phyloP scores from a whole-genome alignment of 37 sponge, comb jelly and placozoan genomes.

The Ianthella basta region DNA sequence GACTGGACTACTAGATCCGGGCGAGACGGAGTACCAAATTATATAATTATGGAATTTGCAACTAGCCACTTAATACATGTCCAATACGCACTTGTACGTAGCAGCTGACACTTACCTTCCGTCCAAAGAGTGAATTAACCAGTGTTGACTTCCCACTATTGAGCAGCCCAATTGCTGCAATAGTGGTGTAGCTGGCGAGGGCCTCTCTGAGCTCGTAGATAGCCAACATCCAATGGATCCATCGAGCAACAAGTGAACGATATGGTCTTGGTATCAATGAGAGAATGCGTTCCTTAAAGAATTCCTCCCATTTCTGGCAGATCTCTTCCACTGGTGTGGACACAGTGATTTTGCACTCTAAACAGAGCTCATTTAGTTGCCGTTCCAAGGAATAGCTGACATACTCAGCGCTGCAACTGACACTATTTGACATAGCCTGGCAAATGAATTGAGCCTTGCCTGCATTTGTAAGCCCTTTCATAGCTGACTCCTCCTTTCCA shows the following conservation, averaged over 20 bases:
- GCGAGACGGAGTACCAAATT: too few species aligned
- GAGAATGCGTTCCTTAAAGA: conserved; percentile 11
- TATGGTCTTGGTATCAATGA: neutral
- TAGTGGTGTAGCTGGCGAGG: conserved; percentile 30
- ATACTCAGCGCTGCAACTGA: conserved; percentile 21
- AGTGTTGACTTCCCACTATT: conserved; percentile 36
- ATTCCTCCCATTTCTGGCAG: conserved; percentile 5
- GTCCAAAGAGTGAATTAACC: conserved; percentile 13
- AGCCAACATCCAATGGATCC: conserved; percentile 32
- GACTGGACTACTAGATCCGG: too few species aligned
- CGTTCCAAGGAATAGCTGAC: conserved; percentile 38
- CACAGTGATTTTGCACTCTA: neutral
- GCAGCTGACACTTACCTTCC: too few species aligned
- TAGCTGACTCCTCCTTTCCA: neutral
- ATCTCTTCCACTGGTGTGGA: neutral
- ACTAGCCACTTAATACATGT: too few species aligned
- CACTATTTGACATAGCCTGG: conserved; percentile 9
- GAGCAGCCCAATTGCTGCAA: conserved; percentile 26
- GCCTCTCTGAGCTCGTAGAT: conserved; percentile 29
- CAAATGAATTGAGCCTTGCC: conserved; percentile 22
- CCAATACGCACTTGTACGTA: too few species aligned
- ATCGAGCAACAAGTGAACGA: conserved; percentile 15
- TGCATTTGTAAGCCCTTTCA: neutral
- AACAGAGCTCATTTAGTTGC: conserved; percentile 33
- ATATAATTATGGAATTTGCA: too few species aligned